A percentile compares a stretch with the other conserved stretches of the same genome.
phyloP scores from a whole-genome alignment of 2,888 invertebrate species.

The Callimorpha dominula region DNA sequence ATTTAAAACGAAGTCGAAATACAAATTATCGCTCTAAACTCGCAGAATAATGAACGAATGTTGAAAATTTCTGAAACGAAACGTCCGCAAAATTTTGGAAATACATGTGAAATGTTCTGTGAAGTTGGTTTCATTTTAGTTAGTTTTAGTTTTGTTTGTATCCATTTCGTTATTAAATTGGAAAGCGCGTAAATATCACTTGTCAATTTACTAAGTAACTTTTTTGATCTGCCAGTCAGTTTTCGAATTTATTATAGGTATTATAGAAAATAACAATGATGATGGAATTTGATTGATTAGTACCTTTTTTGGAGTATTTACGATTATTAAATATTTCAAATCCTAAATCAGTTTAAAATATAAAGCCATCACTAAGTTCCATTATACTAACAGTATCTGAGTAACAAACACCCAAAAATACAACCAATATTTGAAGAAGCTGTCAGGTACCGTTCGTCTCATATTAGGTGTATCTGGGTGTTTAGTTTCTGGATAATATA shows the following conservation, averaged over 20 bases:
- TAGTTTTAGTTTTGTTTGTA: conserved; percentile 3
- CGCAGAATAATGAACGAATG: conserved; percentile 1
- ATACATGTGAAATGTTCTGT: not conserved
- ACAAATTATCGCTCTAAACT: not conserved
- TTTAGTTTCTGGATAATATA: not conserved
- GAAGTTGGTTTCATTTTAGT: conserved; percentile 1
- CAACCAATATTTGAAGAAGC: too few species aligned
- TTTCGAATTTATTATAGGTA: not conserved
- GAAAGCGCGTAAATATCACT: not conserved
- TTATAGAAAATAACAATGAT: not conserved
- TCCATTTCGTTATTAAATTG: not conserved
- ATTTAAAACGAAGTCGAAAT: conserved; percentile 1
- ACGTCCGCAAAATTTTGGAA: conserved; percentile 1
- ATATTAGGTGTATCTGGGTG: not conserved
- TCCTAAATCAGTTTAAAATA: too few species aligned
- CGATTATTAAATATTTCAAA: not conserved
- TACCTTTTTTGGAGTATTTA: not conserved
- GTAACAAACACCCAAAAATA: too few species aligned
- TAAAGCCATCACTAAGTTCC: too few species aligned
- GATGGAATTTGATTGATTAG: not conserved
- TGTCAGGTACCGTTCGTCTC: not conserved
- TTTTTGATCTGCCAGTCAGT: not conserved
- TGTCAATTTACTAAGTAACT: not conserved
- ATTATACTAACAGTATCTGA: too few species aligned
- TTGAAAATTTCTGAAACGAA: conserved; percentile 1